Evolutionary conservation across 1,140 invertebrate genomes (phyloP), one percentile per base, ranked within the genome.

Genomic region (Habropoda laboriosa): DNA sequence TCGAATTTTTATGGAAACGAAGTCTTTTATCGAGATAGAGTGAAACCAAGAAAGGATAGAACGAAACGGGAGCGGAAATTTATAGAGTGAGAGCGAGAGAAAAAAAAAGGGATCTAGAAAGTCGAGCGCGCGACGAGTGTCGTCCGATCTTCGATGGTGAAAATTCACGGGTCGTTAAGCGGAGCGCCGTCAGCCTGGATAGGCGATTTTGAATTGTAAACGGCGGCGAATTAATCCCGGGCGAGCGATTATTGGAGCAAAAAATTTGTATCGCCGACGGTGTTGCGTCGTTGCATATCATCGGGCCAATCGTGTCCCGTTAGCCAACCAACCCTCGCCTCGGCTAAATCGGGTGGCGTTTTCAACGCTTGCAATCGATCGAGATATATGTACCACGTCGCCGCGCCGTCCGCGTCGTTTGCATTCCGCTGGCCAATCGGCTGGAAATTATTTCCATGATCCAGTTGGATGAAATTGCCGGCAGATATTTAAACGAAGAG

Each of bases 141-240:
- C 32, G 35, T 72, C 18, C 68, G 53, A 72, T 72, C 53, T 40
- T 70, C 38, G 38, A 72, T 42, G 38, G 53, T n/a, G 68, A 58
- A 45, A 45, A 58, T 58, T 71, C 7, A n/a, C 53, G 53, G 16
- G 8, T 12, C 68, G 68, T 71, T 71, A n/a, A 6, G 32, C 58
- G 12, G 53, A 7, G 27, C 49, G 10, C 51, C 38, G 27, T 12
- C 21, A 24, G 38, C 16, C n/a, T n/a, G 24, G 30, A 10, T 71
- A 45, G 32, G 18, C 40, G 63, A 79, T 79, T 45, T 71, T 70
- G 57, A 70, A 81, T 81, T 79, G 76, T 70, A 71, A 79, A 71
- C 71, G 47, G 13, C 13, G 40, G 47, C 57, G 55, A 78, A 81
- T 81, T 81, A 79, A 55, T 71, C 67, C 68, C 13, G 24, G 51